Evolutionary conservation across 2,888 invertebrate species (phyloP), one percentile per base, ranked within the genome.

Genomic region (Apamea monoglypha): DNA sequence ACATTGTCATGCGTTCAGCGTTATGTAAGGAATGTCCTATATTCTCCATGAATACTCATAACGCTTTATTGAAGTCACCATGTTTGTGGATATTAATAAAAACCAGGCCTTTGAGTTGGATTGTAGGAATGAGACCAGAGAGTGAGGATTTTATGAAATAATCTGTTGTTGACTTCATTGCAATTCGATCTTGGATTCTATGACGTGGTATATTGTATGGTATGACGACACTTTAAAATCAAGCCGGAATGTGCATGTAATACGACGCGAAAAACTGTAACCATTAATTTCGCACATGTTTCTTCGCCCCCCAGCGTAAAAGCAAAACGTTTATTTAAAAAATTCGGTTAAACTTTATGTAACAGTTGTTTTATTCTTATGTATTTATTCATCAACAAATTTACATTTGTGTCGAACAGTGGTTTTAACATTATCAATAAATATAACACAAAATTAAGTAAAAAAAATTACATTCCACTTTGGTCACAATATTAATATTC

Each of bases 31-130:
- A 91, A 91, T 91, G 91, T 78, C 89, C 87, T 63, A 90, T 91
- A 91, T 91, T 84, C 82, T 72, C 82, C 79, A 73, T 89, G 91
- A 89, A 90, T 89, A 86, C 90, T 91, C 88, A 88, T 89, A 84
- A 82, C 83, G 88, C 86, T 90, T 89, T 91, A 91, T 91, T 91
- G 78, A 87, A 86, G 82, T 87, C 83, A 77, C 75, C 72, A 79
- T 84, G 82, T 83, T 87, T 85, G 70, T 81, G 67, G 78, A 75
- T 88, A 80, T 86, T 89, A 88, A 82, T 89, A 89, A 86, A 86
- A 82, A 89, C 83, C 82, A 72, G 77, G 73, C 77, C 72, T 82
- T 79, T 76, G 69, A 70, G 70, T 78, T 40, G 29, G 29, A 78
- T 40, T 68, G 70, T 50, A 47, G 74, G 71, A 87, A 59, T 76